phyloP scores from a whole-genome alignment of 2,888 invertebrate species.

The Vesta saturnalis region DNA sequence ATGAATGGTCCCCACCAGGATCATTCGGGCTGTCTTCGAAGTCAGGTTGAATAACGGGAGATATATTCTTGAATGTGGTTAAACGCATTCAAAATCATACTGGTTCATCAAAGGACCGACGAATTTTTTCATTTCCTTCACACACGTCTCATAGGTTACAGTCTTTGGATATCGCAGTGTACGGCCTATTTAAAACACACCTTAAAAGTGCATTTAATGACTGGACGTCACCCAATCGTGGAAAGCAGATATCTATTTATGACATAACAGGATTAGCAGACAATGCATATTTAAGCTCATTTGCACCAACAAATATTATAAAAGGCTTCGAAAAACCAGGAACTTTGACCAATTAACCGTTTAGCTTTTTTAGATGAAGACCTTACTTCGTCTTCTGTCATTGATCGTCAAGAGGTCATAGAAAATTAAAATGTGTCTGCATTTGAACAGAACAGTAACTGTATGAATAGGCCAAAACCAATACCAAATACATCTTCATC shows the following conservation, averaged over 20 bases:
- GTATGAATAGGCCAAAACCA: background rate
- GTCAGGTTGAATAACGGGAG: too few species aligned
- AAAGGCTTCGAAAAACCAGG: constrained; percentile 14
- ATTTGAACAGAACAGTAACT: constrained; percentile 9
- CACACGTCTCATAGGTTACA: too few species aligned
- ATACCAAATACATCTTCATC: background rate
- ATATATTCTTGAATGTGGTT: too few species aligned
- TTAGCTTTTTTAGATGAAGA: too few species aligned
- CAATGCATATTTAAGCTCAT: constrained; percentile 10
- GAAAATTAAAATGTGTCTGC: background rate
- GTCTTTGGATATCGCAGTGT: too few species aligned
- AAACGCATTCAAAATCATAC: background rate
- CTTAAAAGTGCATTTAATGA: constrained; percentile 17
- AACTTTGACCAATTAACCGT: too few species aligned
- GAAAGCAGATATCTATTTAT: constrained; percentile 10
- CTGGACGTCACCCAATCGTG: constrained; percentile 6
- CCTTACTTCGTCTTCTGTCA: background rate
- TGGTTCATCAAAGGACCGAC: too few species aligned
- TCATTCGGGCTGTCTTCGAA: too few species aligned
- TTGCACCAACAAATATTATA: too few species aligned
- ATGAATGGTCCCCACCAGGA: too few species aligned
- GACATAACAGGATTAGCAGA: constrained; percentile 12
- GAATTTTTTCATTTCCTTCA: too few species aligned
- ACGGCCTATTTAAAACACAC: constrained; percentile 15
- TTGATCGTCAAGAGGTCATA: background rate